These are phyloP conservation scores for Gasterosteus aculeatus DNA, from an alignment of 2,113 vertebrate genomes.

Conservation along the genomic window DNA sequence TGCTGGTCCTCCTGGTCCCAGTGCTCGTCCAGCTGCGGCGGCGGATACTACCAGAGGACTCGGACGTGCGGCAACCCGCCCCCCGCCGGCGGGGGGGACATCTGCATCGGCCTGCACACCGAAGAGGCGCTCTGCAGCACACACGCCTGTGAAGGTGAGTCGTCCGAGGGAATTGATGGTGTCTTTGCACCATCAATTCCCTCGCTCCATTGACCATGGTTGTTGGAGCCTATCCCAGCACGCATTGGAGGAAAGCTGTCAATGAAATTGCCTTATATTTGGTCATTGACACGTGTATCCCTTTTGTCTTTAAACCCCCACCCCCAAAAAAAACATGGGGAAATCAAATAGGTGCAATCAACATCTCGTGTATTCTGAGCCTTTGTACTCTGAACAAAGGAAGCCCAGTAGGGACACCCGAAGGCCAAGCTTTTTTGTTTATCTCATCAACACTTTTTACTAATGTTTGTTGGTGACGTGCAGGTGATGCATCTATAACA, in stretches of 20 bases:
- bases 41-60: conserved; percentile 91
- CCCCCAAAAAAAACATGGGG: background rate
- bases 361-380: conserved; percentile 11
- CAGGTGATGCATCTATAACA: background rate
- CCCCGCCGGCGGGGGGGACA: conserved; percentile 89
- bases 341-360: conserved; percentile 24
- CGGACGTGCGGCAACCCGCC: conserved; percentile 89
- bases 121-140: conserved; percentile 95
- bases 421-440: background rate
- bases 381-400: conserved; percentile 34
- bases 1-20: conserved; percentile 96
- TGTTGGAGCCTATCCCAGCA: conserved; percentile 15
- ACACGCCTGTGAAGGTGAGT: conserved; percentile 87
- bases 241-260: background rate
- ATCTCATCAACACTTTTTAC: background rate
- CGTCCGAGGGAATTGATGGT: no score
- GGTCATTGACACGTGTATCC: background rate
- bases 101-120: conserved; percentile 93
- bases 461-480: background rate
- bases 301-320: background rate
- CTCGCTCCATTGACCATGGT: background rate
- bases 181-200: background rate
- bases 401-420: background rate
- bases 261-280: conserved; percentile 19
- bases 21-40: conserved; percentile 91